These are phyloP conservation scores for Petrolisthes manimaculis DNA, from an alignment of 2,888 invertebrate species.

Conservation along the genomic window DNA sequence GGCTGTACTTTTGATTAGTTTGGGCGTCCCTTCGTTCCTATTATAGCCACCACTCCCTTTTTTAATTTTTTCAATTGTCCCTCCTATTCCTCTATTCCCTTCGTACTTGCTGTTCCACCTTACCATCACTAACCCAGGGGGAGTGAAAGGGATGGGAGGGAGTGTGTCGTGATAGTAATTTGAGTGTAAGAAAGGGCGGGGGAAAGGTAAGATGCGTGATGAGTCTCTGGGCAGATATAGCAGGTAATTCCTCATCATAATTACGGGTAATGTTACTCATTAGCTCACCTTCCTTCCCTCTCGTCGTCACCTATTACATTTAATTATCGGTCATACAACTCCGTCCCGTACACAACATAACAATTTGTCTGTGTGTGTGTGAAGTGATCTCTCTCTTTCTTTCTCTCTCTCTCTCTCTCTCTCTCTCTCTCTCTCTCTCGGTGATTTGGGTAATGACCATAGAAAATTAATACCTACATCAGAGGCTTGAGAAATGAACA, in stretches of 20 bases:
- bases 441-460: background rate
- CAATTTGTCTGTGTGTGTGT: background rate
- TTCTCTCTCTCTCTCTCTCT: background rate
- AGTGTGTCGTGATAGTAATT: too few species aligned
- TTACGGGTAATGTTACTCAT: background rate
- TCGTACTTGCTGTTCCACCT: too few species aligned
- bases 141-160: too few species aligned
- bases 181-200: too few species aligned
- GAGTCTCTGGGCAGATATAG: background rate
- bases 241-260: background rate
- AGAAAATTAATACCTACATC: too few species aligned
- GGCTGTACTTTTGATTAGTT: too few species aligned
- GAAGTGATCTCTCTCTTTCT: background rate
- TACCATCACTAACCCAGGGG: too few species aligned
- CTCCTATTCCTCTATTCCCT: too few species aligned
- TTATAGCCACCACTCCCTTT: too few species aligned
- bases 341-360: background rate
- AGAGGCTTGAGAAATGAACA: too few species aligned
- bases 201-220: background rate
- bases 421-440: background rate
- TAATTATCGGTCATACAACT: conserved; percentile 13
- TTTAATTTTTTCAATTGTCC: too few species aligned
- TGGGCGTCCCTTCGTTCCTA: too few species aligned
- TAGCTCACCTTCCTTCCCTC: background rate
- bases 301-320: conserved; percentile 15